Conservation (phyloP, 2,797 vertebrate genomes). For the Pangasius mekongensis region DNA sequence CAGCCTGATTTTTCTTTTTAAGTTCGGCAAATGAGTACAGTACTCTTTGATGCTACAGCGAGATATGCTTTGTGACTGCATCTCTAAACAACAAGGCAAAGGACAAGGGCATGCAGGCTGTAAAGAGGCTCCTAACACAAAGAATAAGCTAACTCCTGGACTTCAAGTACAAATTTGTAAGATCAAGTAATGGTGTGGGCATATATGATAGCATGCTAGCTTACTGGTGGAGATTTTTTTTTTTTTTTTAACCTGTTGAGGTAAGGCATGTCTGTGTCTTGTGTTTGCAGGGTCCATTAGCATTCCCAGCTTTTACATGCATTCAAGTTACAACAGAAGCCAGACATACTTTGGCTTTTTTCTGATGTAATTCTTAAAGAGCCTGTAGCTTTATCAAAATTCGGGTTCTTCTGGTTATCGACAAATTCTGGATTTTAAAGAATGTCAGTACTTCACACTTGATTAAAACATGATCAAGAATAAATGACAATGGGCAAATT, state of each 20-base stretch:
- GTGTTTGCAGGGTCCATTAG: conserved; percentile 41
- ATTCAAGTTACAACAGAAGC: conserved; percentile 41
- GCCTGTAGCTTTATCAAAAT: conserved; percentile 24
- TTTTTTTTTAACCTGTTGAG: conserved; percentile 10
- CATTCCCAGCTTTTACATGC: conserved; percentile 30
- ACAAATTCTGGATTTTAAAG: conserved; percentile 32
- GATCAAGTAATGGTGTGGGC: conserved; percentile 10
- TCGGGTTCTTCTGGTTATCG: conserved; percentile 22
- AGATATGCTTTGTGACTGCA: conserved; percentile 34
- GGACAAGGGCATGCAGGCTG: conserved; percentile 43
- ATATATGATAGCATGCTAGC: conserved; percentile 24
- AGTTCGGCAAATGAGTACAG: conserved; percentile 33
- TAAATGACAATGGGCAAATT: conserved; percentile 25
- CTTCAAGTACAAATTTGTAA: conserved; percentile 27
- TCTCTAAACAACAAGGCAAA: conserved; percentile 34
- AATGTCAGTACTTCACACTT: conserved; percentile 44
- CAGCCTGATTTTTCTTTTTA: neutral
- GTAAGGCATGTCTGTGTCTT: conserved; percentile 47
- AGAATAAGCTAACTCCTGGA: conserved; percentile 18
- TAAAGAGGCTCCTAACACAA: conserved; percentile 25
- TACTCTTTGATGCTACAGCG: conserved; percentile 46
- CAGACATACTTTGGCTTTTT: conserved; percentile 45
- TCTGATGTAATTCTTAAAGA: conserved; percentile 33
- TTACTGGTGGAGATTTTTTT: conserved; percentile 13
- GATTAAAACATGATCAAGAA: conserved; percentile 47